Base-by-base conservation (phyloP, 2,113 vertebrate genomes). In the Mus spicilegus region DNA sequence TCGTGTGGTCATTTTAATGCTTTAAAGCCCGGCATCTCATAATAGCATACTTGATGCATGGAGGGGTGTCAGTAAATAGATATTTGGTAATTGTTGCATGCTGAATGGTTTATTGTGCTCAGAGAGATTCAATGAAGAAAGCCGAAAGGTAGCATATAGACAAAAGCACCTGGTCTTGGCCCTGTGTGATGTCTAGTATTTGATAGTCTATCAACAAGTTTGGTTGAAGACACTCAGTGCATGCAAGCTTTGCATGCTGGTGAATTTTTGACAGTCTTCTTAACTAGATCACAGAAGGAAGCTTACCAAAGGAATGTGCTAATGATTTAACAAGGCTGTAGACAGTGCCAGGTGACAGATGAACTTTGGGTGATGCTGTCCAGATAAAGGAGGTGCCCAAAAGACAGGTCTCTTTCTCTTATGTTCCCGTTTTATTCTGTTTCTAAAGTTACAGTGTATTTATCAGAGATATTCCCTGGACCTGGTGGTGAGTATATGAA, bases 271-370 rank as follows among this genome's bases (percentile, higher is more conserved):
- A 82, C 70, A 93, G 65, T 20, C 61, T 95, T 49, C 87, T 56
- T 81, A 82, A 51, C 51, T 5, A 39, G 51, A n/a, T 90, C 67
- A 75, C 63, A 86, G 90, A 26, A 42, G 5, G 14, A 92, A 93
- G 76, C 95, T 96, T 88, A 87, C 87, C 49, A 39, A 58, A 96
- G 88, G 92, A 97, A 94, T 97, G 87, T 93, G 82, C 85, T 96
- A 95, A 96, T 87, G 88, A 93, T 94, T 95, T 93, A 95, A 92
- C 36, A 91, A 85, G 85, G 85, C 49, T 87, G n/a, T 92, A 90
- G 81, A 93, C 95, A 90, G 95, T 58, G 22, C 81, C 95, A 69
- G 28, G 63, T 77, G 87, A 58, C 39, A 42, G 67, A 46, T 2
- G 78, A 90, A 90, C 42, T 89, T 93, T 67, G 85, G 51, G 8